phyloP scores from a whole-genome alignment of 2,797 vertebrate species.

The Megaceryle alcyon region DNA sequence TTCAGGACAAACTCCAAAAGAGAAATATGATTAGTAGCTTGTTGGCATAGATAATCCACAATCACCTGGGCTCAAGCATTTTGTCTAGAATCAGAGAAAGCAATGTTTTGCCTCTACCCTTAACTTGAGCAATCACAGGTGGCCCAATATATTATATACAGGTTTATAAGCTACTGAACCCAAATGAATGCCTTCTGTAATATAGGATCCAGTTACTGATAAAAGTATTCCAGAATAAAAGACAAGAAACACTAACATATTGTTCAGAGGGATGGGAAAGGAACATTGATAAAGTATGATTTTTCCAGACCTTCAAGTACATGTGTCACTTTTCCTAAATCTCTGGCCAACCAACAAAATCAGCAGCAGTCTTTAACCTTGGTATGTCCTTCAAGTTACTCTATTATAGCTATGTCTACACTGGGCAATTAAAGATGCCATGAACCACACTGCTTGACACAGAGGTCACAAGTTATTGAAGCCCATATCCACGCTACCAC shows the following conservation, averaged over 20 bases:
- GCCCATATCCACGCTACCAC: neutral
- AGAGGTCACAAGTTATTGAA: neutral
- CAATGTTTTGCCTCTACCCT: neutral
- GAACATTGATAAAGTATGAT: neutral
- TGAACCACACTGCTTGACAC: neutral
- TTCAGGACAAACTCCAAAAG: neutral
- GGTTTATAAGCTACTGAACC: neutral
- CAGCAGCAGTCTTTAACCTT: neutral
- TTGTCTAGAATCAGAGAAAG: neutral
- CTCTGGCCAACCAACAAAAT: neutral
- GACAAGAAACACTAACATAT: neutral
- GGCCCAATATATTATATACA: neutral
- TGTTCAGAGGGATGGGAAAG: neutral
- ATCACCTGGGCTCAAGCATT: neutral
- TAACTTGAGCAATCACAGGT: neutral
- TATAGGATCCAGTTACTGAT: neutral
- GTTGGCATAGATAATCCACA: neutral
- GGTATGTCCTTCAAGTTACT: neutral
- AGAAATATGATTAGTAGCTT: neutral
- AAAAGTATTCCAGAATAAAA: neutral
- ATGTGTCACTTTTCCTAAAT: neutral
- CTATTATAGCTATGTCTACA: neutral
- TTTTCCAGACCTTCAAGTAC: neutral
- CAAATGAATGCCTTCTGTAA: neutral
- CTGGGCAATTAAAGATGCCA: neutral